Evolutionary conservation across 2,113 vertebrate genomes (phyloP), one percentile per base, ranked within the genome.

Genomic region (Progne subis): DNA sequence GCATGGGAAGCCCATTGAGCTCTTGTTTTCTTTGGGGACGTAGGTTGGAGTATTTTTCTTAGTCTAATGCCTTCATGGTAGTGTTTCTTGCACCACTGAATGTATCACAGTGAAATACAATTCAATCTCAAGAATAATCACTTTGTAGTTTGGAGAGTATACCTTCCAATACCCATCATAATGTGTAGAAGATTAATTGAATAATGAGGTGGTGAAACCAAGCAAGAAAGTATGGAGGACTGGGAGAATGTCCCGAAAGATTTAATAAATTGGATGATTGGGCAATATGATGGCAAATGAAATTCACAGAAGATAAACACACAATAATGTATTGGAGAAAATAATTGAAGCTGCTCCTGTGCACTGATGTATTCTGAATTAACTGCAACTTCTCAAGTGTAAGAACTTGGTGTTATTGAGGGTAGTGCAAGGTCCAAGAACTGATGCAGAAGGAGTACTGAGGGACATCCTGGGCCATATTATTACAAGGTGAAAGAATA

Each of bases 361-460:
- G 63, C 47, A 81, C 34, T 88, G 68, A 94, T 88, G 65, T 88
- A 75, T 94, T 95, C 49, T 56, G 56, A 94, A 93, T 81, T 82
- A 92, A 59, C 60, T 81, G 68, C 37, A 76, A 6, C 53, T 84
- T 92, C 43, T 92, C 56, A 72, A 93, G 64, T 91, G 86, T 74
- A 80, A 93, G 47, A 74, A 59, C 28, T 83, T 64, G 46, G 25
- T 82, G 18, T 77, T 77, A 32, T 34, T 0, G 1, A 55, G 44
- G 20, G 31, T 80, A 81, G 34, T 46, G 39, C 32, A 68, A 63
- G 37, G 52, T 83, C 71, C 91, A 72, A 44, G 60, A 82, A 70
- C 24, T 67, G 50, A 77, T 71, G 80, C 47, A 68, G 77, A 61
- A 94, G 21, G 77, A 83, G n/a, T 57, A 68, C 47, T 9, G 47